phyloP scores from a whole-genome alignment of 2,888 invertebrate genomes.

The Synanthedon andrenaeformis region DNA sequence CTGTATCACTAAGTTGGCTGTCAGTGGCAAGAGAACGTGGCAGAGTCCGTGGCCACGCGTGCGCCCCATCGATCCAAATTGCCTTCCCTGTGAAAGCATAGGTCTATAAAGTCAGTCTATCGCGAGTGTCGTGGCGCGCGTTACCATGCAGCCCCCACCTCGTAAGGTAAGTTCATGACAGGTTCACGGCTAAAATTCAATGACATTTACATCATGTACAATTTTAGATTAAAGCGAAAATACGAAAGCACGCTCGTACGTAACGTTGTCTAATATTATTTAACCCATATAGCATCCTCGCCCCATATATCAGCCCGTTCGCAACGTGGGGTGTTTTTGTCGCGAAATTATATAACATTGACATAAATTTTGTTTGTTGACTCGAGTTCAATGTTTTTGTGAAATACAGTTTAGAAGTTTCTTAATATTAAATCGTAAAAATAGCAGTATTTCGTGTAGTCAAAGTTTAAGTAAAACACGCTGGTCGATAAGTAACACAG shows the following conservation, averaged over 20 bases:
- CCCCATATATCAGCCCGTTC: too few species aligned
- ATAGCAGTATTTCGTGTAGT: too few species aligned
- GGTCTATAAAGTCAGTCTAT: constrained; percentile 8
- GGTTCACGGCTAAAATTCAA: neutral
- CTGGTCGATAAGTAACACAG: too few species aligned
- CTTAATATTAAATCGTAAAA: too few species aligned
- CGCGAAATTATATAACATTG: constrained; percentile 12
- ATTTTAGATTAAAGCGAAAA: constrained; percentile 2
- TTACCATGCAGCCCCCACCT: constrained; percentile 85
- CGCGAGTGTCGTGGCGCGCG: constrained; percentile 20
- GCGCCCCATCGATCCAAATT: constrained; percentile 30
- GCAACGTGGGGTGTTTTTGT: constrained; percentile 3
- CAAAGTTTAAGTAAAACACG: too few species aligned
- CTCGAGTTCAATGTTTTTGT: too few species aligned
- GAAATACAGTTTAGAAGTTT: too few species aligned
- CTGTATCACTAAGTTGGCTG: constrained; percentile 15
- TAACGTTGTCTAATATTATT: too few species aligned
- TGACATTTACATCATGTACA: constrained; percentile 3
- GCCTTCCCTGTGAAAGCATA: constrained; percentile 5
- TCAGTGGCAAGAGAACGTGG: constrained; percentile 19
- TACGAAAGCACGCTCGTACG: too few species aligned
- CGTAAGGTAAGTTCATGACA: constrained; percentile 76
- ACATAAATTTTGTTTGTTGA: neutral
- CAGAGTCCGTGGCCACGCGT: constrained; percentile 16
- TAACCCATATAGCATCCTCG: too few species aligned